Base-by-base conservation (phyloP, 2,888 invertebrate genomes). In the Drosophila algonquin region DNA sequence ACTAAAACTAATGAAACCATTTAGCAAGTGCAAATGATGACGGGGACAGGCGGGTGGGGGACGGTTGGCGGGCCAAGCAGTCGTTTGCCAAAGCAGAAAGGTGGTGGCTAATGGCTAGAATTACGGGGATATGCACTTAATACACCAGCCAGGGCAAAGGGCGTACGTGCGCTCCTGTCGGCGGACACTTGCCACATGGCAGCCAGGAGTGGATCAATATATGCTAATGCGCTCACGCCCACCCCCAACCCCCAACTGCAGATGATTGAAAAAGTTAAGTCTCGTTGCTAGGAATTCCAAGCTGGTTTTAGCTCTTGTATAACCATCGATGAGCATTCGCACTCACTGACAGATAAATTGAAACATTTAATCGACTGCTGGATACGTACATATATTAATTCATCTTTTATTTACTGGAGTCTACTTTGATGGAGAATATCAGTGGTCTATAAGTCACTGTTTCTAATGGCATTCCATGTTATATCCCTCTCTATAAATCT, bases 1-100 rank as follows among this genome's bases (percentile, higher is more conserved):
- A 80, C 88, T 79, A 85, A 77, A 76, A 73, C 80, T 83, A 85
- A 88, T 88, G 85, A 88, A 85, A 83, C 79, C 86, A 88, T 88
- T 85, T 81, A 77, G 77, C 59, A 60, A 80, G 81, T 74, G 80
- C 81, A 74, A 81, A 76, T 65, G 35, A 12, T 35, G 12, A 5
- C 30, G 35, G 35, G 4, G 7, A 30, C 1, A 1, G 30, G 30
- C 2, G 21, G 21, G 21, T 3, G 24, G 24, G 24, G 5, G 4
- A 24, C 32, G 10, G 32, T 10, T 12, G 12, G 12, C 12, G 5
- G 12, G 4, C 30, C 74, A 72, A 54, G 59, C 58, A 63, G 50
- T 55, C 52, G 27, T 32, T n/a, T 55, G 45, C 21, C n/a, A 12
- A 21, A 16, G 48, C 56, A 27, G 45, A 50, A 56, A 70, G 79